Percentiles rank a stretch among this genome's conserved stretches.
phyloP scores from a whole-genome alignment of 2,113 vertebrate species.

The Stictonetta naevosa region DNA sequence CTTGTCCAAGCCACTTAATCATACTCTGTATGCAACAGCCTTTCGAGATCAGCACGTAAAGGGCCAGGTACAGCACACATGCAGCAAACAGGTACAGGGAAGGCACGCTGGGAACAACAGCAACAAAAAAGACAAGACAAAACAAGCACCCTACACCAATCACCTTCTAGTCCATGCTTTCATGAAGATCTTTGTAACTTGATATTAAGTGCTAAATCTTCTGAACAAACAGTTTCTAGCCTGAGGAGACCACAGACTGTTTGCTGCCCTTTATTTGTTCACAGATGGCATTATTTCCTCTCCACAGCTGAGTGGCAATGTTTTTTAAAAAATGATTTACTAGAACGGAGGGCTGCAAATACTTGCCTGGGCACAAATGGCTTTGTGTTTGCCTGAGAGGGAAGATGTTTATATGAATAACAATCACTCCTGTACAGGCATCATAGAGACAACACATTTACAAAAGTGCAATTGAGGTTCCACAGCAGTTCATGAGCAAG shows the following conservation, averaged over 20 bases:
- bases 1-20: background rate
- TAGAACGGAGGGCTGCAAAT: background rate
- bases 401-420: background rate
- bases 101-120: background rate
- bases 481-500: background rate
- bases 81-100: background rate
- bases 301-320: background rate
- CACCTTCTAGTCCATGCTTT: background rate
- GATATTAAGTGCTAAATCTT: background rate
- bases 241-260: background rate
- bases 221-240: background rate
- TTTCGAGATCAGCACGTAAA: background rate
- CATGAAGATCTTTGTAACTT: background rate
- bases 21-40: background rate
- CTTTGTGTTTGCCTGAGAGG: constrained; percentile 1
- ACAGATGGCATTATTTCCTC: background rate
- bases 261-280: background rate
- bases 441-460: background rate
- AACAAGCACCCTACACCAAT: background rate
- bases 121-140: background rate
- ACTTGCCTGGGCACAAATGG: background rate
- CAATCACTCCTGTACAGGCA: background rate
- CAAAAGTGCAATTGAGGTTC: background rate
- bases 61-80: background rate
- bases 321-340: background rate